A percentile compares a stretch with the other conserved stretches of the same genome.
These are phyloP conservation scores for Capra hircus DNA, from an alignment of 2,113 vertebrate genomes.

Conservation along the genomic window DNA sequence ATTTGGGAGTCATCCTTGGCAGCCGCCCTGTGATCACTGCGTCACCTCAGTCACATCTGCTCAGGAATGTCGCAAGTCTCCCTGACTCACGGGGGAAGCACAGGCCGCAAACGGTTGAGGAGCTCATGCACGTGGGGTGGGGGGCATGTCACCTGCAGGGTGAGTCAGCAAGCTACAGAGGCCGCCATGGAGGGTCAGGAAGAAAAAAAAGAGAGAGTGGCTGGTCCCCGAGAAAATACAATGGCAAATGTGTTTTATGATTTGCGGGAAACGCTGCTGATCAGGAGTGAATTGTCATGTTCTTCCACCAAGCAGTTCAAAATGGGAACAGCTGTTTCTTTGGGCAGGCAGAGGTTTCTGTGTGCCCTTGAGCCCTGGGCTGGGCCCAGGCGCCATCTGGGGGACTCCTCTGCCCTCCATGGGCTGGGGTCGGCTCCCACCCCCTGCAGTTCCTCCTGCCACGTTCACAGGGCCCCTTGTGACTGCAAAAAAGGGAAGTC, in stretches of 20 bases:
- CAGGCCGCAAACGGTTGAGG: not conserved
- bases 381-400: not conserved
- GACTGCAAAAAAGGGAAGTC: not conserved
- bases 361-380: not conserved
- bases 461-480: not conserved
- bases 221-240: not conserved
- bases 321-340: not conserved
- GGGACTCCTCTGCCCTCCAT: not conserved
- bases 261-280: not conserved
- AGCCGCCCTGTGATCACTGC: not conserved
- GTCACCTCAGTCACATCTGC: not conserved
- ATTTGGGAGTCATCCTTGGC: not conserved
- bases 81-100: conserved; percentile 29
- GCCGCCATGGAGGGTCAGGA: not conserved
- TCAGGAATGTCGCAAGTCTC: not conserved
- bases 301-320: not conserved
- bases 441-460: not conserved
- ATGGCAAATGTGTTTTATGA: rapidly evolving
- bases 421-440: rapidly evolving
- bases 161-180: conserved; percentile 18
- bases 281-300: not conserved
- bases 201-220: not conserved
- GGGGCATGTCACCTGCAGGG: not conserved
- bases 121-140: not conserved
- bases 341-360: not conserved